These are phyloP conservation scores for Reticulitermes speratus DNA, from an alignment of 1,140 invertebrate genomes.

Conservation along the genomic window DNA sequence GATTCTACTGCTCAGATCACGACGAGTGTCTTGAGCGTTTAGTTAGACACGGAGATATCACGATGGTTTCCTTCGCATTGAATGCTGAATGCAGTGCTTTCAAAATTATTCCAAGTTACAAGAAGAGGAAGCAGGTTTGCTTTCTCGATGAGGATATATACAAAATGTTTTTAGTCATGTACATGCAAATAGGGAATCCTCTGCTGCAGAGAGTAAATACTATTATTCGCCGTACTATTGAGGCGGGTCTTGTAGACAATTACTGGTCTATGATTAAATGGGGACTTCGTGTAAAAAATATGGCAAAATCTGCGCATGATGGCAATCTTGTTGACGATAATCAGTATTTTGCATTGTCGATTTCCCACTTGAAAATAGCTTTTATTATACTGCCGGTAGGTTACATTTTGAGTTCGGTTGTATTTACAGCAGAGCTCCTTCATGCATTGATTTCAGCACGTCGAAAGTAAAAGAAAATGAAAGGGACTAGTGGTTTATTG, in stretches of 20 bases:
- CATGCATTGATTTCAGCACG: background rate
- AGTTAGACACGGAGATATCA: background rate
- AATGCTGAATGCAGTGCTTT: background rate
- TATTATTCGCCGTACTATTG: background rate
- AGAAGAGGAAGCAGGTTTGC: background rate
- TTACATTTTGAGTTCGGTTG: background rate
- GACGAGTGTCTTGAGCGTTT: background rate
- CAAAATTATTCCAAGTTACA: background rate
- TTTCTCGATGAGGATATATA: background rate
- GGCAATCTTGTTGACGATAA: background rate
- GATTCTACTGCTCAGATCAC: background rate
- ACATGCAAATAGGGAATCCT: background rate
- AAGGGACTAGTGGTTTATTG: no score
- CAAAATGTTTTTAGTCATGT: background rate
- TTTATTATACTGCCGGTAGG: background rate
- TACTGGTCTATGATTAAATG: background rate
- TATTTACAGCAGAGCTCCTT: background rate
- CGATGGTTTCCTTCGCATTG: background rate
- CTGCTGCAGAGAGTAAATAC: background rate
- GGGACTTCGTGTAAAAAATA: background rate
- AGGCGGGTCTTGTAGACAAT: background rate
- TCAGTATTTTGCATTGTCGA: background rate
- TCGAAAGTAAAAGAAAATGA: no score
- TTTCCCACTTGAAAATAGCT: background rate
- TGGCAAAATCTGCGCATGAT: background rate